Conservation (phyloP, 2,888 invertebrate genomes). For the Maniola hyperantus region DNA sequence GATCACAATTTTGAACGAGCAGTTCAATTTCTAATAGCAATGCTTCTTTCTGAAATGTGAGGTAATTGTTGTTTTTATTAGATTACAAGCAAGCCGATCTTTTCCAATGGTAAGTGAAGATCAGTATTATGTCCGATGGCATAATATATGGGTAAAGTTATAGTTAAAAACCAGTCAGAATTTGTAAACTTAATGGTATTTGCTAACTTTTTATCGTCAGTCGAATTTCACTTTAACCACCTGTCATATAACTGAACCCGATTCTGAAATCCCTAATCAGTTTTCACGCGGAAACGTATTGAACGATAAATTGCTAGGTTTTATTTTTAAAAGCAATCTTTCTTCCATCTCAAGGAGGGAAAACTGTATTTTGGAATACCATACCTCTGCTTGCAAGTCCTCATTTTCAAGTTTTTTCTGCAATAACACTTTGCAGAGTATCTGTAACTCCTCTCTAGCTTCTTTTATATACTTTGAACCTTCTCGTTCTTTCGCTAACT, state of each 20-base stretch:
- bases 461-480: conserved; percentile 58
- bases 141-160: too few relatives aligned
- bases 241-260: too few relatives aligned
- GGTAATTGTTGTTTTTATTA: background rate
- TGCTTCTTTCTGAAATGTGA: conserved; percentile 59
- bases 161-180: too few relatives aligned
- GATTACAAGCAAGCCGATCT: background rate
- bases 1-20: conserved; percentile 52
- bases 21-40: conserved; percentile 59
- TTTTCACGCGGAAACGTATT: too few relatives aligned
- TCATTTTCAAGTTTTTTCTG: conserved; percentile 69
- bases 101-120: background rate
- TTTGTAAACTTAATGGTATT: too few relatives aligned
- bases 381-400: conserved; percentile 64
- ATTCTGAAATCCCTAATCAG: too few relatives aligned
- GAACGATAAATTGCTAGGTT: too few relatives aligned
- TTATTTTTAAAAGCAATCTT: too few relatives aligned
- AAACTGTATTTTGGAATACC: background rate
- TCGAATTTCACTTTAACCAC: too few relatives aligned
- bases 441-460: conserved; percentile 64
- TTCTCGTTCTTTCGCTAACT: conserved; percentile 58
- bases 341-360: background rate
- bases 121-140: background rate
- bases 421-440: conserved; percentile 59
- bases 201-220: too few relatives aligned